Evolutionary conservation across 2,888 invertebrate genomes (phyloP), one percentile per base, ranked within the genome.

Genomic region (Drosophila subsilvestris): DNA sequence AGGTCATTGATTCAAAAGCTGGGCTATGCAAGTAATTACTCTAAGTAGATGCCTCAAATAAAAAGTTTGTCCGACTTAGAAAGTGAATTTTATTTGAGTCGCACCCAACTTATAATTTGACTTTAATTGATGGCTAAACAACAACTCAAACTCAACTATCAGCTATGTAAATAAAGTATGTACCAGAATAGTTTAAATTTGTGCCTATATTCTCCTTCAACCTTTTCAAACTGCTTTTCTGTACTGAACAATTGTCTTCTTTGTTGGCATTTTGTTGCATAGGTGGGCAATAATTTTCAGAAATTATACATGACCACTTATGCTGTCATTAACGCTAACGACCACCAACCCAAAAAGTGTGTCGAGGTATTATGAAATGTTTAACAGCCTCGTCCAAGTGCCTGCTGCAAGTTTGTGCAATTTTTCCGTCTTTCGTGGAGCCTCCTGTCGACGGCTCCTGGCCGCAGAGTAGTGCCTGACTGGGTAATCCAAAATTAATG

Each of bases 271-370:
- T 76, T 80, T 84, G 85, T 80, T 70, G 87, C 76, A 71, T 73
- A 80, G 74, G 83, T 83, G 49, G 66, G 70, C 60, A 78, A 86
- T 86, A 72, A 88, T 76, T 88, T 86, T 68, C 66, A 74, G 83
- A 78, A 84, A 82, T 88, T 83, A 88, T 84, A 88, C 86, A 88
- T 86, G 79, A 77, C 80, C 86, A 88, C 84, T 88, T 88, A 85
- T 77, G 86, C 74, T 80, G 86, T 79, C 86, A 86, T 85, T 85
- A 88, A 74, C 86, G 88, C 77, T 85, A 83, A 83, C 83, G 88
- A 87, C 79, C 75, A 53, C 66, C 65, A 53, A 72, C 76, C 68
- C 55, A 43, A 66, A 74, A 69, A 48, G 60, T 68, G 63, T 78
- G 76, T 74, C 78, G 78, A 58, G 75, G 72, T 69, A 86, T 83